Base-by-base conservation (phyloP, 2,888 invertebrate genomes). In the Ophion costatus region DNA sequence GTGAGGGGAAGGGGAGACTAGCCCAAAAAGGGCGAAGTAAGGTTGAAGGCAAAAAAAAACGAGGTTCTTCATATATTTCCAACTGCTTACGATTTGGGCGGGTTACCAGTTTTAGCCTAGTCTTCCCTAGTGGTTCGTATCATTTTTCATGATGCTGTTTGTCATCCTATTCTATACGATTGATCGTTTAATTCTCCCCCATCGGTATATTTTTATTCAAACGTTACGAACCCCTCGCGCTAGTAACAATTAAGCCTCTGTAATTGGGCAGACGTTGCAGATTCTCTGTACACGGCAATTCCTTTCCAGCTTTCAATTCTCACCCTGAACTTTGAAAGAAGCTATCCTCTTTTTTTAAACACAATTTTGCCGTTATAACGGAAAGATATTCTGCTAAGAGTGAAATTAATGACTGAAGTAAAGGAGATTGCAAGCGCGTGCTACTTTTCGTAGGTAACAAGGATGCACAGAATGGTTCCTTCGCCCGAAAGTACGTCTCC, bases 331-430 rank as follows among this genome's bases (percentile, higher is more conserved):
- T 51, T 51, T 51, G 51, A 51, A 17, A 51, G 51, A 51, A 51
- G 51, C 51, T 17, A 51, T 17, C 17, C 51, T 17, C 14, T 45
- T 45, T 51, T 51, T 51, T 51, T 17, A 5, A 0, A 14, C 17
- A 1, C 51, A 17, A 51, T 51, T 51, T 51, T 5, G 51, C 0
- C 11, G 51, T 51, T 51, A 51, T 51, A 51, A 51, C 51, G 11
- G 51, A 51, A 17, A 5, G 5, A 51, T 51, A 51, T 51, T 51
- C 17, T 4, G 51, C 51, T 17, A 71, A 79, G 80, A 87, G 87
- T 88, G 70, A 83, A 88, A 89, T 83, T 82, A 88, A 88, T 86
- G 86, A 84, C 67, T 75, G 67, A 64, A 59, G 29, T 33, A 70
- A 76, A 70, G 61, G 29, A 61, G 42, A 76, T 61, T 67, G 74